phyloP scores from a whole-genome alignment of 2,888 invertebrate genomes.

The Spodoptera littoralis region DNA sequence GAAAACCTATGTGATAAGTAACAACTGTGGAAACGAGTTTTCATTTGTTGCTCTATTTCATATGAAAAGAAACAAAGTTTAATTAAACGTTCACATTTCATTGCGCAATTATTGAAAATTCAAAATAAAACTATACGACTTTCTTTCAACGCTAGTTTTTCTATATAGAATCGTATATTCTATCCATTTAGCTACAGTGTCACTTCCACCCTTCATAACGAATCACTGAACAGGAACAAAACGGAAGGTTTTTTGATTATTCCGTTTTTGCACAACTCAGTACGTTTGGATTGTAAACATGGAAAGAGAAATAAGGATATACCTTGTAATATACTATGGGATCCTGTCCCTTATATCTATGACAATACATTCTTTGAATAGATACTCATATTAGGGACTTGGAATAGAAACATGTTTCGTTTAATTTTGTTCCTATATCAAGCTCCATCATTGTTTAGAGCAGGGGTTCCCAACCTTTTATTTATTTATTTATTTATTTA shows the following conservation, averaged over 20 bases:
- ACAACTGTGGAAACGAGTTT: no score
- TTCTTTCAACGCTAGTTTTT: no score
- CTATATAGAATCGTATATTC: no score
- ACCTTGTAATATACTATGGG: slow-evolving; percentile 20
- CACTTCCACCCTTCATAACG: slow-evolving; percentile 5
- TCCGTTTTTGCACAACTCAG: slow-evolving; percentile 38
- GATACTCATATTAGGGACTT: slow-evolving; percentile 10
- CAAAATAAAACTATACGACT: no score
- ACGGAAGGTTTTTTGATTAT: slow-evolving; percentile 55
- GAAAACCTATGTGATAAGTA: no score
- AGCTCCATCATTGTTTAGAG: not conserved
- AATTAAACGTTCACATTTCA: no score
- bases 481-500: no score
- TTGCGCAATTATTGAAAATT: no score
- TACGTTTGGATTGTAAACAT: slow-evolving; percentile 48
- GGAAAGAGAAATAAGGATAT: slow-evolving; percentile 11
- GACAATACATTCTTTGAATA: slow-evolving; percentile 28
- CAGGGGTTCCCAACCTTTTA: no score
- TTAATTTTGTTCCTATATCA: slow-evolving; percentile 14
- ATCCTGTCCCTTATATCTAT: slow-evolving; percentile 37
- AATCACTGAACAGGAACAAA: slow-evolving; percentile 53
- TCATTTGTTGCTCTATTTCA: no score
- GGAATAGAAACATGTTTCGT: slow-evolving; percentile 13
- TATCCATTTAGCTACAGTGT: no score
- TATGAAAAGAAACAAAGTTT: no score